These are phyloP conservation scores for Heliothis virescens DNA, from an alignment of 1,140 invertebrate species.

Conservation along the genomic window DNA sequence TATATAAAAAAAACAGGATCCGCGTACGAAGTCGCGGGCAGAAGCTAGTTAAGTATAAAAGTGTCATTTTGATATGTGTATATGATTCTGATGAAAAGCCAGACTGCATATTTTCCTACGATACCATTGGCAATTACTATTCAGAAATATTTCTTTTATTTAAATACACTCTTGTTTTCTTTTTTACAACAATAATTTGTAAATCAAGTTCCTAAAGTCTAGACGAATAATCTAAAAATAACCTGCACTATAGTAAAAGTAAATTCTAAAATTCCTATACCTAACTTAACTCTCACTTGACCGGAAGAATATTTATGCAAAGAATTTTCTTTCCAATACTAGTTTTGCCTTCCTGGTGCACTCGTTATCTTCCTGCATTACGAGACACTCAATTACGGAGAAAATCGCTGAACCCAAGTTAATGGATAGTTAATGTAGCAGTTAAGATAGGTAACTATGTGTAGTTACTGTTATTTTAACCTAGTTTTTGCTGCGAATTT, in stretches of 20 bases:
- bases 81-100: too few relatives aligned
- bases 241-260: background rate
- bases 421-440: background rate
- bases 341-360: constrained; percentile 20
- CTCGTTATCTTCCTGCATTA: constrained; percentile 29
- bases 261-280: background rate
- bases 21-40: too few relatives aligned
- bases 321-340: constrained; percentile 28
- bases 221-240: background rate
- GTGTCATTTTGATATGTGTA: too few relatives aligned
- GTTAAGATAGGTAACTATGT: constrained; percentile 3
- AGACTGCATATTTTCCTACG: too few relatives aligned
- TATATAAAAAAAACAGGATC: too few relatives aligned
- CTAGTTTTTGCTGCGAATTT: constrained; percentile 22
- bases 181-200: background rate
- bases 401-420: constrained; percentile 8
- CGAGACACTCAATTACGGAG: constrained; percentile 18
- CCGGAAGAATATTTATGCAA: constrained; percentile 20
- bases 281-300: constrained; percentile 8
- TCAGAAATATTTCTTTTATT: too few relatives aligned
- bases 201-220: background rate
- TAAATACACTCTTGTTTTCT: too few relatives aligned
- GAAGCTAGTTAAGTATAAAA: too few relatives aligned
- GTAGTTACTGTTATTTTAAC: constrained; percentile 30
- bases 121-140: too few relatives aligned